A percentile compares a stretch with the other conserved stretches of the same genome.
Evolutionary conservation across 2,113 vertebrate species (phyloP).

Genomic region (Suricata suricatta): DNA sequence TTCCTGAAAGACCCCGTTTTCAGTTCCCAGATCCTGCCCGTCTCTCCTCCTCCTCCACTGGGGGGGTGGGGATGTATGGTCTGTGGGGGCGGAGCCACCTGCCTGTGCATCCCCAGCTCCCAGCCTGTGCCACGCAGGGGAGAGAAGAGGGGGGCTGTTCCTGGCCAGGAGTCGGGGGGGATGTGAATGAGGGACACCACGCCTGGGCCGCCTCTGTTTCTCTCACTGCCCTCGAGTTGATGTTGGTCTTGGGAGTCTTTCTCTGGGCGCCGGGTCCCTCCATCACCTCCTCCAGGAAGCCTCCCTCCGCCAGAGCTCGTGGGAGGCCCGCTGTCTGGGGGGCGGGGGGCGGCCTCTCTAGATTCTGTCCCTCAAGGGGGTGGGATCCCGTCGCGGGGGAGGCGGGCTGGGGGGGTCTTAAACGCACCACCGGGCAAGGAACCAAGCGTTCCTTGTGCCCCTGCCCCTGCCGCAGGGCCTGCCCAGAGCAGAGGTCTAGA

Average conservation of each 20-base stretch:
- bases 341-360: neutral
- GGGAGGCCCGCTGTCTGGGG: too few relatives aligned
- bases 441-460: too few relatives aligned
- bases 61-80: too few relatives aligned
- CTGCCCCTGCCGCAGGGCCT: too few relatives aligned
- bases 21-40: neutral
- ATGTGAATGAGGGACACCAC: neutral
- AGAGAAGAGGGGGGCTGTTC: neutral
- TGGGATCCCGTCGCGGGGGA: neutral
- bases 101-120: neutral
- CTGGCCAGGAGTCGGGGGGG: neutral
- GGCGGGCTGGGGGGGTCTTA: neutral
- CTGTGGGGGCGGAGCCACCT: neutral
- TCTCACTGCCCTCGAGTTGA: neutral
- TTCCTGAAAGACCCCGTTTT: neutral
- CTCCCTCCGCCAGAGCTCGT: neutral
- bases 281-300: neutral
- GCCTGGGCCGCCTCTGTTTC: neutral
- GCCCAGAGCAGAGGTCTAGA: too few relatives aligned
- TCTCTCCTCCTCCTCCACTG: neutral
- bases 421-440: too few relatives aligned
- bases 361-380: neutral
- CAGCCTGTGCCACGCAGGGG: neutral
- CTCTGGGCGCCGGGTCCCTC: neutral
- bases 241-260: neutral